Percentiles rank a stretch among this genome's conserved stretches.
Evolutionary conservation across 2,797 vertebrate species (phyloP).

Genomic region (Fistularia commersonii): DNA sequence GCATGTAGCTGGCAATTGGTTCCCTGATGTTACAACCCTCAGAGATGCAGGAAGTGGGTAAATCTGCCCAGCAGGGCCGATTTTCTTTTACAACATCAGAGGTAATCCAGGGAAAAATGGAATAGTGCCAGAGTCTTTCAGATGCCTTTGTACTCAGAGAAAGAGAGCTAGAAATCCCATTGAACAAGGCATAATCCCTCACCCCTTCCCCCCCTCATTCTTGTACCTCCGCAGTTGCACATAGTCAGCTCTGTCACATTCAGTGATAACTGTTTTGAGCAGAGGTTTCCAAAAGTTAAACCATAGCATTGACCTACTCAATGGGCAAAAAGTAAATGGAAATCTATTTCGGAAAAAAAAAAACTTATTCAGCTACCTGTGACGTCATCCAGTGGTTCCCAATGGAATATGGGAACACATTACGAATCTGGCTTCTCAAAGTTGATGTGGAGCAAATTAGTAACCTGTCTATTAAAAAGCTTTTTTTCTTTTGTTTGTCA

Average conservation of each 20-base stretch:
- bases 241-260: slow-evolving; percentile 37
- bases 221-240: slow-evolving; percentile 21
- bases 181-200: slow-evolving; percentile 58
- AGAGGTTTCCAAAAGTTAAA: slow-evolving; percentile 30
- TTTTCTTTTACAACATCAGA: slow-evolving; percentile 29
- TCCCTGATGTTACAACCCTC: slow-evolving; percentile 20
- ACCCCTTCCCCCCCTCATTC: slow-evolving; percentile 24
- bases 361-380: slow-evolving; percentile 17
- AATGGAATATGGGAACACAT: slow-evolving; percentile 5
- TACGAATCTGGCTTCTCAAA: background rate
- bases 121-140: slow-evolving; percentile 33
- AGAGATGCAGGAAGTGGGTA: slow-evolving; percentile 26
- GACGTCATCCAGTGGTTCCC: slow-evolving; percentile 9
- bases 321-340: slow-evolving; percentile 6
- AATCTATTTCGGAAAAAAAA: background rate
- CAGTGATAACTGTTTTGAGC: slow-evolving; percentile 16
- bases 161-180: slow-evolving; percentile 58
- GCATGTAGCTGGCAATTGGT: slow-evolving; percentile 17
- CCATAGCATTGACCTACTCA: slow-evolving; percentile 16
- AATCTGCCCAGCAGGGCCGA: slow-evolving; percentile 30
- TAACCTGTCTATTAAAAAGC: too few relatives aligned
- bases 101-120: slow-evolving; percentile 32
- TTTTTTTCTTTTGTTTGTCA: too few relatives aligned
- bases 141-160: slow-evolving; percentile 49
- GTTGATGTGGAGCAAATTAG: too few relatives aligned